Percentiles rank a stretch among this genome's conserved stretches.
phyloP scores from a whole-genome alignment of 2,797 vertebrate species.

The Jordanella pulchra region DNA sequence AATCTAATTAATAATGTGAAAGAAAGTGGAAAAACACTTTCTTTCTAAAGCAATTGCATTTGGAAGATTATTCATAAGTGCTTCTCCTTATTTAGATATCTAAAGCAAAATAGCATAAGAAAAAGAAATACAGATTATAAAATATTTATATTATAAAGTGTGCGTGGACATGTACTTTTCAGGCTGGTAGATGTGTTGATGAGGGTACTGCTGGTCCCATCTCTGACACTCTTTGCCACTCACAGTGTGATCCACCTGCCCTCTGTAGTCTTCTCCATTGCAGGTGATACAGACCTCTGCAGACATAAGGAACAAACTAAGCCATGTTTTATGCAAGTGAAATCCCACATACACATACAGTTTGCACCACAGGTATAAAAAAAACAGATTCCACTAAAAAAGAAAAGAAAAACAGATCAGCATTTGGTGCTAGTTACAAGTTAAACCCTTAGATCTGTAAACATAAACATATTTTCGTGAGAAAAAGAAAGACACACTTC shows the following conservation, averaged over 20 bases:
- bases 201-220: slow-evolving; percentile 95
- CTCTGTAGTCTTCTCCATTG: slow-evolving; percentile 93
- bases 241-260: slow-evolving; percentile 87
- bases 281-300: slow-evolving; percentile 88
- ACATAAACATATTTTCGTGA: background rate
- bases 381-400: slow-evolving; percentile 1
- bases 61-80: background rate
- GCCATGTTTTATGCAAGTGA: background rate
- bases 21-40: background rate
- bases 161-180: slow-evolving; percentile 80
- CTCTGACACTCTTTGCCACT: slow-evolving; percentile 90
- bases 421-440: background rate
- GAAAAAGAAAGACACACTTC: background rate
- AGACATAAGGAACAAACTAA: slow-evolving; percentile 8
- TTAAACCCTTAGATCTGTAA: background rate
- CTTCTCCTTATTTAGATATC: background rate
- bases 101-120: background rate
- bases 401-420: background rate
- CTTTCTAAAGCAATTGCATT: background rate
- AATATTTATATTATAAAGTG: too few relatives aligned
- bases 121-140: background rate
- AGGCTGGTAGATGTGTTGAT: slow-evolving; percentile 91
- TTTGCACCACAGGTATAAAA: background rate
- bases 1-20: background rate
- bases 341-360: background rate